A percentile compares a stretch with the other conserved stretches of the same genome.
These are phyloP conservation scores for Drosophila gunungcola DNA, from an alignment of 1,140 invertebrate species.

Conservation along the genomic window DNA sequence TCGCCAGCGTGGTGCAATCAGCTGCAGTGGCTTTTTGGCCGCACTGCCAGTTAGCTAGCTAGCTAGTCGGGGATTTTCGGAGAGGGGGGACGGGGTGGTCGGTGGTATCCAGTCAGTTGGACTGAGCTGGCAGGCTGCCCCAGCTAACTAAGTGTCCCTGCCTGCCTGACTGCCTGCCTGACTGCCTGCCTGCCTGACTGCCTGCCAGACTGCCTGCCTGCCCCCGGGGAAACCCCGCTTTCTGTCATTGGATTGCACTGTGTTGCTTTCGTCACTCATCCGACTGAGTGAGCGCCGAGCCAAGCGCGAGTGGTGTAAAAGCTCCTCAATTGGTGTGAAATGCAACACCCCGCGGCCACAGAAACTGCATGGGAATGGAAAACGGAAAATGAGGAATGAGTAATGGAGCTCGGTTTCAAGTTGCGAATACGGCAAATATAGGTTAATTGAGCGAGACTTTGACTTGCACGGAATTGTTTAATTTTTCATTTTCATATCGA, in stretches of 20 bases:
- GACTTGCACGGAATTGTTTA: conserved; percentile 68
- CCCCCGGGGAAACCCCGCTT: conserved; percentile 1
- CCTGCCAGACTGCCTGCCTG: not conserved
- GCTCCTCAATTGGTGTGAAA: conserved; percentile 77
- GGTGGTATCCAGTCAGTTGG: conserved; percentile 32
- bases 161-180: not conserved
- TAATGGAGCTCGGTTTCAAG: conserved; percentile 45
- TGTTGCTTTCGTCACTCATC: conserved; percentile 76
- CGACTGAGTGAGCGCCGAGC: conserved; percentile 74
- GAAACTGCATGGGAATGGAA: conserved; percentile 6
- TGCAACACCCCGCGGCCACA: conserved; percentile 66
- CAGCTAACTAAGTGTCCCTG: conserved; percentile 53
- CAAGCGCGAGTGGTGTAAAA: conserved; percentile 63
- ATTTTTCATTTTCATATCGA: conserved; percentile 45
- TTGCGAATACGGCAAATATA: conserved; percentile 66
- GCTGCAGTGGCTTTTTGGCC: conserved; percentile 79
- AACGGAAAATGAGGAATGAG: not conserved
- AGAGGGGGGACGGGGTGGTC: not conserved
- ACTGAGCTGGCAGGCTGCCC: conserved; percentile 45
- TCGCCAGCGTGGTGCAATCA: conserved; percentile 76
- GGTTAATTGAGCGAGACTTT: conserved; percentile 77
- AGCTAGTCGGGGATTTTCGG: conserved; percentile 6
- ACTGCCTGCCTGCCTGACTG: not conserved
- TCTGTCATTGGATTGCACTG: conserved; percentile 46
- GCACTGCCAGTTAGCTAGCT: conserved; percentile 60